Conservation (phyloP, 2,888 invertebrate species). For the Watsonalla binaria region DNA sequence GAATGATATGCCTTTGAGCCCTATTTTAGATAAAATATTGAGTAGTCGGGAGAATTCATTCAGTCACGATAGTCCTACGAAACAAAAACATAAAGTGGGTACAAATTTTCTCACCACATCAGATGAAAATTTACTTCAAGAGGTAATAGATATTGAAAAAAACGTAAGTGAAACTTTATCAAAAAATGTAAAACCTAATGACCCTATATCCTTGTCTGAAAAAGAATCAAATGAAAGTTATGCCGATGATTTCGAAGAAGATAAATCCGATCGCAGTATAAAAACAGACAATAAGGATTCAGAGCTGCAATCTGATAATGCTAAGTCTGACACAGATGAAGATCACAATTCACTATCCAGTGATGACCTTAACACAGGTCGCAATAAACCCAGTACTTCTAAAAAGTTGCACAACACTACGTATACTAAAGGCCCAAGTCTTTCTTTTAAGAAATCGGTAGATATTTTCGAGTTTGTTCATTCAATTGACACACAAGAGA, state of each 20-base stretch:
- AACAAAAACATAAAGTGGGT: slow-evolving; percentile 25
- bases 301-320: slow-evolving; percentile 13
- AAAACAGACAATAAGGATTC: slow-evolving; percentile 12
- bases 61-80: slow-evolving; percentile 37
- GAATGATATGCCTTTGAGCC: slow-evolving; percentile 51
- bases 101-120: slow-evolving; percentile 56
- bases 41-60: slow-evolving; percentile 60
- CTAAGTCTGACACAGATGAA: slow-evolving; percentile 12
- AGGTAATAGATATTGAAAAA: slow-evolving; percentile 62
- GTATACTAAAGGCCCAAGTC: slow-evolving; percentile 44
- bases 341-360: slow-evolving; percentile 10
- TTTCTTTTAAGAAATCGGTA: slow-evolving; percentile 62
- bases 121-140: slow-evolving; percentile 67
- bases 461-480: slow-evolving; percentile 69
- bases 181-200: slow-evolving; percentile 27
- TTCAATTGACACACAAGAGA: slow-evolving; percentile 60
- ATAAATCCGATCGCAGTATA: slow-evolving; percentile 46
- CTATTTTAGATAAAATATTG: slow-evolving; percentile 61
- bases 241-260: slow-evolving; percentile 70
- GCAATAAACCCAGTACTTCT: slow-evolving; percentile 7
- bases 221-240: slow-evolving; percentile 48
- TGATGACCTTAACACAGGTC: slow-evolving; percentile 11
- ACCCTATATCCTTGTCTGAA: slow-evolving; percentile 15
- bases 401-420: slow-evolving; percentile 35
- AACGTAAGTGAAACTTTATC: slow-evolving; percentile 52